Evolutionary conservation across 1,140 invertebrate genomes (phyloP), one percentile per base, ranked within the genome.

Genomic region (Caenorhabditis briggsae): DNA sequence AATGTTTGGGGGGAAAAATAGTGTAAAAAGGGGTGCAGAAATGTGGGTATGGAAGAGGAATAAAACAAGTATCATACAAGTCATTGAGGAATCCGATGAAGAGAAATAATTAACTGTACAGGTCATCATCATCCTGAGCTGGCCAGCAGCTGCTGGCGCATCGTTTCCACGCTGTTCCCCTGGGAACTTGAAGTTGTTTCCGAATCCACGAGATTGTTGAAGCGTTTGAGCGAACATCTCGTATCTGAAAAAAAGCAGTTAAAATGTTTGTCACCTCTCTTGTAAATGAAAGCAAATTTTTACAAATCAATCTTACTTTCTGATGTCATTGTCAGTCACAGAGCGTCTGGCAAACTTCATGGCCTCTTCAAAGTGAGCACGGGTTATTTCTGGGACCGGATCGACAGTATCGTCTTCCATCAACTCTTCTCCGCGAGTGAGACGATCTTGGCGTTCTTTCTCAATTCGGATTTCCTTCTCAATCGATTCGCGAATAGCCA

Each of bases 291-390:
- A 33, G 33, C 33, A 3, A 33, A 33, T 33, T 2, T n/a, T 2
- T 2, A 33, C 1, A 33, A 33, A 33, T 33, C 48, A 48, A 25
- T 65, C 86, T 78, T 43, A 87, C 86, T 78, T 87, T 82, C 82
- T 84, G 65, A 87, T 87, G 33, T 87, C 86, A 16, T 87, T 87
- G 48, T 87, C 86, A 6, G 86, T 65, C 9, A 87, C 86, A 20
- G 86, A 87, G 14, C 97, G 95, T 82, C 97, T 95, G 85, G 97
- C 97, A 94, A 96, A 98, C 93, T 97, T 96, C 97, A 99, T 99
- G 0, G 98, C 97, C 46, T 99, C 97, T 93, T 99, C 97, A 93
- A 99, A 99, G 93, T 99, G 97, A 89, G 96, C 96, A 90, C 96
- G 94, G 48, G 96, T 96, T 88, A 99, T 98, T 94, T 99, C 97